Evolutionary conservation across 2,797 vertebrate genomes (phyloP).

Genomic region (Trachurus trachurus): DNA sequence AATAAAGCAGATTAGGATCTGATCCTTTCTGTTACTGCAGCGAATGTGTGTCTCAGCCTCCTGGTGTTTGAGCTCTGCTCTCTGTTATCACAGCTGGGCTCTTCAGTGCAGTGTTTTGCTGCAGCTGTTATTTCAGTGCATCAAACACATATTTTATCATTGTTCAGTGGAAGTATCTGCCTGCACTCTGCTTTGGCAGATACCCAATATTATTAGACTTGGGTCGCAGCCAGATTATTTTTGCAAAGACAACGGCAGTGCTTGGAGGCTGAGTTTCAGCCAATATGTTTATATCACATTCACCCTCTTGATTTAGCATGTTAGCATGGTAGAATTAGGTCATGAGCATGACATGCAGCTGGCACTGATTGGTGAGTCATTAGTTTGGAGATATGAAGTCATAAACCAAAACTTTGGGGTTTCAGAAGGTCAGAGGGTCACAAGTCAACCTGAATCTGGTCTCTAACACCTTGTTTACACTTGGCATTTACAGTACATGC

Average conservation of each 20-base stretch:
- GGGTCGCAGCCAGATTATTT: too few relatives aligned
- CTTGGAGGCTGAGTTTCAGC: neutral
- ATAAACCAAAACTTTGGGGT: too few relatives aligned
- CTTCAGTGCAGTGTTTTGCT: too few relatives aligned
- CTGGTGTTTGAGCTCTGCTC: neutral
- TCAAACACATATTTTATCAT: neutral
- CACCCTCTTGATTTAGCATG: neutral
- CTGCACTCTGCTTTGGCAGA: neutral
- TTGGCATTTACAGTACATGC: too few relatives aligned
- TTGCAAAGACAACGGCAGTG: neutral
- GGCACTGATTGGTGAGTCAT: neutral
- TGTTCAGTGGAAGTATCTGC: neutral
- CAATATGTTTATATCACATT: neutral
- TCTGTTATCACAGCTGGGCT: neutral
- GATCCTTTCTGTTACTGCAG: neutral
- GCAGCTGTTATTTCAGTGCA: neutral
- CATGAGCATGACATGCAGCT: neutral
- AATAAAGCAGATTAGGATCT: neutral
- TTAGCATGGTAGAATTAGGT: neutral
- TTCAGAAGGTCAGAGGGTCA: neutral
- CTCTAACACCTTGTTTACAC: too few relatives aligned
- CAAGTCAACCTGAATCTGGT: neutral
- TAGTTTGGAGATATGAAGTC: neutral
- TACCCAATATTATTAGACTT: neutral
- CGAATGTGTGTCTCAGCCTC: neutral